Evolutionary conservation across 2,888 invertebrate species (phyloP), one percentile per base, ranked within the genome.

Genomic region (Tachina fera): DNA sequence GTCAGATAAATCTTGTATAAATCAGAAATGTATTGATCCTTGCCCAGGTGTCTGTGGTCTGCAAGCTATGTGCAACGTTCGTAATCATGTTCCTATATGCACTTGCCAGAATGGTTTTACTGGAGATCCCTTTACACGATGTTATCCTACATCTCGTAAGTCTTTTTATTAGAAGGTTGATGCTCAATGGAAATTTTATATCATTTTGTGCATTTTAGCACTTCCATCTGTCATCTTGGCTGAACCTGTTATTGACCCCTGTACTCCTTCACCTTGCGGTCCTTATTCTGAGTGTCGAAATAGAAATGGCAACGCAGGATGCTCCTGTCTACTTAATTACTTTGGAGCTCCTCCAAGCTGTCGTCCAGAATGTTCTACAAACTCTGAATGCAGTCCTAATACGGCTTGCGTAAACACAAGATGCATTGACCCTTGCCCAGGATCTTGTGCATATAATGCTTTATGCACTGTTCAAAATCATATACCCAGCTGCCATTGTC

Each of bases 381-480:
- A 95, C 90, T 94, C 96, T 0, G 97, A 97, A 89, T 97, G 97
- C 91, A 91, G 95, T 6, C 95, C 95, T 88, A 95, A 95, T 90
- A 93, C 94, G 88, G 96, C 97, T 61, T 97, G 97, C 89, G 95
- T 97, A 68, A 95, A 95, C 88, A 95, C 96, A 89, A 96, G 94
- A 91, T 97, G 97, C 91, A 93, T 93, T 88, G 96, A 97, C 91
- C 97, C 97, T 31, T 97, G 97, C 89, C 96, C 96, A 14, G 97
- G 96, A 10, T 96, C 96, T 1, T 97, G 96, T 90, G 96, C 96
- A 67, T 90, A 94, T 87, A 94, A 94, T 89, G 94, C 96, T 70
- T 92, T 94, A 87, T 95, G 96, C 90, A 91, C 90, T 19, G 96
- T 96, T 13, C 94, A 95, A 88, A 96, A 96, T 90, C 96, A 97